Conservation (phyloP, 2,113 vertebrate genomes). For the Gavialis gangeticus region DNA sequence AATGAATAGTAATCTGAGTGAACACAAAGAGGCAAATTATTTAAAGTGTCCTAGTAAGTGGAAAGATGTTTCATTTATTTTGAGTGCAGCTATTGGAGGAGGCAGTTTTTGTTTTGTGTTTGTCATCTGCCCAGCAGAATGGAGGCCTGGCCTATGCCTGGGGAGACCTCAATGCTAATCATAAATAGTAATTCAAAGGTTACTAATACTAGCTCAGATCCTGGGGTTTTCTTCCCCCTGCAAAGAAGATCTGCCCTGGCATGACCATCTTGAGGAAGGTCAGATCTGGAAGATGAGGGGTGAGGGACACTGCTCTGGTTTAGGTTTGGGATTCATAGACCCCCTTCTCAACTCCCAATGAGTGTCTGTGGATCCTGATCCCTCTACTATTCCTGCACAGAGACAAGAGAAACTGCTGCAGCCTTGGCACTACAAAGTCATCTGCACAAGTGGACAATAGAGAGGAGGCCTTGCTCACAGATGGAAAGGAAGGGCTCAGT, state of each 20-base stretch:
- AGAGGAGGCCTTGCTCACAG: background rate
- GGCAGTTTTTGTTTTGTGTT: background rate
- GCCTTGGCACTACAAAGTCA: fast-evolving
- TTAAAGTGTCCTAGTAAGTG: background rate
- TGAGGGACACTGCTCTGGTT: background rate
- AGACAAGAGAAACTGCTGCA: fast-evolving
- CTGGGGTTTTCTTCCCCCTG: background rate
- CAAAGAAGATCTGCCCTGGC: background rate
- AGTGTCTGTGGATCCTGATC: no score
- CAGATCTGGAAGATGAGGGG: background rate
- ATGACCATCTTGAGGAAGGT: background rate
- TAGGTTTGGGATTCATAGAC: background rate
- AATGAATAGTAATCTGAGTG: background rate
- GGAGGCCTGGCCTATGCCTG: background rate
- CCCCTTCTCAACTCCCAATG: background rate
- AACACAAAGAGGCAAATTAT: background rate
- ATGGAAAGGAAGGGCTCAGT: background rate
- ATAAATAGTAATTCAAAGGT: background rate
- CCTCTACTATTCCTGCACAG: background rate
- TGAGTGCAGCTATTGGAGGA: background rate
- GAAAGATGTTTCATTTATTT: background rate
- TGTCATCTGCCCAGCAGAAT: background rate
- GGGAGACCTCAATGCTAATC: background rate
- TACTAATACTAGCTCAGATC: background rate
- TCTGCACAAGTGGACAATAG: background rate